These are phyloP conservation scores for Anarrhichthys ocellatus DNA, from an alignment of 2,113 vertebrate genomes.

Conservation along the genomic window DNA sequence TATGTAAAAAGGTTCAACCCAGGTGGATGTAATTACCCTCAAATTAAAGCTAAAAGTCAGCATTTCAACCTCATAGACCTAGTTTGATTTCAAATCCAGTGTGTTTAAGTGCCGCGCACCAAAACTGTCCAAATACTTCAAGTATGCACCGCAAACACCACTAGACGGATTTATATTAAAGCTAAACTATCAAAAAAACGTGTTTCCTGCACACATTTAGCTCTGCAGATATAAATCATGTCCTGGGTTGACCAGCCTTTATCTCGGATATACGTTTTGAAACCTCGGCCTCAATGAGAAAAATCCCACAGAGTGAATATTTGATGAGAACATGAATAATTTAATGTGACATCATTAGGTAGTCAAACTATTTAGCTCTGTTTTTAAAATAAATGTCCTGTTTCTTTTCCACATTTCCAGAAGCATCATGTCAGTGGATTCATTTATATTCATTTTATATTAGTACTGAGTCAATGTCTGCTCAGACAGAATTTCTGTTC, in stretches of 20 bases:
- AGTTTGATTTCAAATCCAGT: background rate
- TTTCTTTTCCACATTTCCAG: conserved; percentile 35
- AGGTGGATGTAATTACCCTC: background rate
- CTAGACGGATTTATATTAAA: background rate
- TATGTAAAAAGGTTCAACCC: background rate
- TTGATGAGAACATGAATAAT: conserved; percentile 67
- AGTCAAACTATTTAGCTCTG: conserved; percentile 61
- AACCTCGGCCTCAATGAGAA: conserved; percentile 16
- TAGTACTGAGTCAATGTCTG: conserved; percentile 1
- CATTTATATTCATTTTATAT: conserved; percentile 20
- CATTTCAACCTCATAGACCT: background rate
- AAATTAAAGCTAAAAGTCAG: background rate
- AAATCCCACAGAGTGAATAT: conserved; percentile 58
- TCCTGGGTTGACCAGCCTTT: background rate
- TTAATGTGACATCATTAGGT: conserved; percentile 59
- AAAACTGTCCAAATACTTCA: background rate
- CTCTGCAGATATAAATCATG: background rate
- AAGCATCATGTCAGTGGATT: conserved; percentile 22
- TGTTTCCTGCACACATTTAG: background rate
- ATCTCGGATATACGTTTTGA: conserved; percentile 38
- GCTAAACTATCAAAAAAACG: background rate
- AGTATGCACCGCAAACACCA: background rate
- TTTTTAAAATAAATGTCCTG: conserved; percentile 23
- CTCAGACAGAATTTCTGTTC: conserved; percentile 2
- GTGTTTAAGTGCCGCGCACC: background rate